Conservation (phyloP, 2,113 vertebrate species). For the Lipotes vexillifer region DNA sequence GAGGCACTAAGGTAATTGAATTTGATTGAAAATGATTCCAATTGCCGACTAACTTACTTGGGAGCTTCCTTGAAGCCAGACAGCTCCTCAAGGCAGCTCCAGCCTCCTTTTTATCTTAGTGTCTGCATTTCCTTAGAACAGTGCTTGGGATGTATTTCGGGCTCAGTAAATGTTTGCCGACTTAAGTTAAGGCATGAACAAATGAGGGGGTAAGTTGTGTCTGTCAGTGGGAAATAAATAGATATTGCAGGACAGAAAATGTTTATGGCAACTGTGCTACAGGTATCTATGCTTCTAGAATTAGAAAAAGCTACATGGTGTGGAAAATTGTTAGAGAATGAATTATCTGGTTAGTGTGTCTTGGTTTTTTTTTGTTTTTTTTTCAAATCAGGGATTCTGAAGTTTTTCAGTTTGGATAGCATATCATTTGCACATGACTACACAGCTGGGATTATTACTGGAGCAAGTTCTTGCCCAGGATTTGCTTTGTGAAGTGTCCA, state of each 20-base stretch:
- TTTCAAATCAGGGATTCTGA: constrained; percentile 61
- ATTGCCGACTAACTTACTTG: not conserved
- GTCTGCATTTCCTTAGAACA: not conserved
- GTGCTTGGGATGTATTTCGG: not conserved
- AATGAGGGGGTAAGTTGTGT: constrained; percentile 20
- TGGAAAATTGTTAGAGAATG: constrained; percentile 57
- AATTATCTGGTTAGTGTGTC: constrained; percentile 40
- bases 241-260: constrained; percentile 52
- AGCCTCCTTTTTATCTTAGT: too few species aligned
- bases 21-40: not conserved
- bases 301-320: constrained; percentile 31
- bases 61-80: not conserved
- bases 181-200: not conserved
- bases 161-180: not conserved
- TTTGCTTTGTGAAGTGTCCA: constrained; percentile 69
- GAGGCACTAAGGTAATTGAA: not conserved
- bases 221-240: constrained; percentile 64
- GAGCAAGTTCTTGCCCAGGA: constrained; percentile 71
- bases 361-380: constrained; percentile 37
- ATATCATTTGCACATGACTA: constrained; percentile 65
- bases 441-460: constrained; percentile 66
- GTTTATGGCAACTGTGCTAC: constrained; percentile 47
- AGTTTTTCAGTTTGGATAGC: constrained; percentile 54
- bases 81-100: fast-evolving
- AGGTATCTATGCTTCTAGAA: constrained; percentile 18